These are phyloP conservation scores for Leptopilina boulardi DNA, from an alignment of 1,140 invertebrate species.

Conservation along the genomic window DNA sequence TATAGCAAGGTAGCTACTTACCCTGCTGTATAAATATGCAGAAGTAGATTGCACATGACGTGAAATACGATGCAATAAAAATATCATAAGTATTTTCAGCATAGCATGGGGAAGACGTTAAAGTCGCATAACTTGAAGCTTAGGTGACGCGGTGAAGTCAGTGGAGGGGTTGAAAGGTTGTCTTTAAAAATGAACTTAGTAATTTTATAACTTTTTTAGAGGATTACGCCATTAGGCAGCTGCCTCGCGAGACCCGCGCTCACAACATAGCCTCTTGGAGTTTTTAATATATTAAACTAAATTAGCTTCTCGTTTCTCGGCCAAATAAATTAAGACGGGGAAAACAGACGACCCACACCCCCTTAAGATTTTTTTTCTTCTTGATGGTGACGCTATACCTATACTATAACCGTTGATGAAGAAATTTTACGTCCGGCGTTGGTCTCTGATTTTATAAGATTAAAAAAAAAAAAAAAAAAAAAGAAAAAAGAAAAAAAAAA, in stretches of 20 bases:
- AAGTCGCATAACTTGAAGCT: slow-evolving; percentile 53
- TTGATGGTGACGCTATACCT: slow-evolving; percentile 20
- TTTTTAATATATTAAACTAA: slow-evolving; percentile 71
- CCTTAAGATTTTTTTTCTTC: too few species aligned
- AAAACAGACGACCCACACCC: slow-evolving; percentile 52
- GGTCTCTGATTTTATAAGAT: slow-evolving; percentile 33
- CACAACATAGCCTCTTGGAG: too few species aligned
- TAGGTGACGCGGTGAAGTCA: slow-evolving; percentile 48
- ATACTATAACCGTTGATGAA: slow-evolving; percentile 22
- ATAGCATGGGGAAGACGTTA: slow-evolving; percentile 61
- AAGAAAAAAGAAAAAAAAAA: neutral
- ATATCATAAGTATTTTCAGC: slow-evolving; percentile 70
- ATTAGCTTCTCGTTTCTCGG: slow-evolving; percentile 60
- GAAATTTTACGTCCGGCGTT: slow-evolving; percentile 28
- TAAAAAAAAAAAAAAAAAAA: slow-evolving; percentile 30
- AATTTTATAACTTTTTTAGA: slow-evolving; percentile 72
- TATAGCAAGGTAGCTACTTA: slow-evolving; percentile 61
- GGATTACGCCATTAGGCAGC: slow-evolving; percentile 66
- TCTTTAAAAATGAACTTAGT: slow-evolving; percentile 72
- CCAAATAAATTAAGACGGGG: slow-evolving; percentile 63
- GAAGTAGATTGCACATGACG: slow-evolving; percentile 66
- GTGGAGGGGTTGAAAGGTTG: slow-evolving; percentile 39
- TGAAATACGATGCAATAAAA: slow-evolving; percentile 74
- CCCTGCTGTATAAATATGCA: slow-evolving; percentile 72
- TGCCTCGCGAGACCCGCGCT: slow-evolving; percentile 39